Conservation (phyloP, 1,140 invertebrate genomes). For the Leptinotarsa lineolata region DNA sequence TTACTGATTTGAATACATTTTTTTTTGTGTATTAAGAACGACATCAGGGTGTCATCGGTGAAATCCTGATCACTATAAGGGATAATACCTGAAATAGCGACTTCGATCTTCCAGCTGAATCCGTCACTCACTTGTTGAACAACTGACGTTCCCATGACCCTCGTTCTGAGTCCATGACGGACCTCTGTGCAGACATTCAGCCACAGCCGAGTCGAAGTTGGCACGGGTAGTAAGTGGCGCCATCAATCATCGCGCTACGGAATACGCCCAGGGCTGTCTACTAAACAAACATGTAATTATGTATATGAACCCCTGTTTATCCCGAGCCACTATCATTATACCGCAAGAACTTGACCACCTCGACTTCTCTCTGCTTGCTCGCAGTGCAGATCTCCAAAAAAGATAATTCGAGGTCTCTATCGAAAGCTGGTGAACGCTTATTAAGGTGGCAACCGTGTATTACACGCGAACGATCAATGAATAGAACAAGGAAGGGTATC, state of each 20-base stretch:
- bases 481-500: conserved; percentile 9
- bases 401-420: conserved; percentile 6
- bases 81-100: too few relatives aligned
- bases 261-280: conserved; percentile 56
- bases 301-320: conserved; percentile 57
- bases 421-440: conserved; percentile 12
- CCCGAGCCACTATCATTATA: conserved; percentile 31
- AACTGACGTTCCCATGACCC: not conserved
- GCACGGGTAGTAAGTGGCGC: conserved; percentile 51
- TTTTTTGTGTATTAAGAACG: too few relatives aligned
- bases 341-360: conserved; percentile 28
- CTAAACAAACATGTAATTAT: conserved; percentile 58
- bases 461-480: conserved; percentile 12
- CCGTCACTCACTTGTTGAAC: too few relatives aligned
- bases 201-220: conserved; percentile 10
- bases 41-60: too few relatives aligned
- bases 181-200: not conserved
- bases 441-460: conserved; percentile 18
- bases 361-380: conserved; percentile 7
- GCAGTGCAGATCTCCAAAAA: conserved; percentile 7
- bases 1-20: too few relatives aligned
- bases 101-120: too few relatives aligned
- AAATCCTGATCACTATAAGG: too few relatives aligned
- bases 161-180: not conserved
- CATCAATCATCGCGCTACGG: conserved; percentile 54